Percentiles rank a stretch among this genome's conserved stretches.
These are phyloP conservation scores for Drosophila incognita DNA, from an alignment of 2,888 invertebrate genomes.

Conservation along the genomic window DNA sequence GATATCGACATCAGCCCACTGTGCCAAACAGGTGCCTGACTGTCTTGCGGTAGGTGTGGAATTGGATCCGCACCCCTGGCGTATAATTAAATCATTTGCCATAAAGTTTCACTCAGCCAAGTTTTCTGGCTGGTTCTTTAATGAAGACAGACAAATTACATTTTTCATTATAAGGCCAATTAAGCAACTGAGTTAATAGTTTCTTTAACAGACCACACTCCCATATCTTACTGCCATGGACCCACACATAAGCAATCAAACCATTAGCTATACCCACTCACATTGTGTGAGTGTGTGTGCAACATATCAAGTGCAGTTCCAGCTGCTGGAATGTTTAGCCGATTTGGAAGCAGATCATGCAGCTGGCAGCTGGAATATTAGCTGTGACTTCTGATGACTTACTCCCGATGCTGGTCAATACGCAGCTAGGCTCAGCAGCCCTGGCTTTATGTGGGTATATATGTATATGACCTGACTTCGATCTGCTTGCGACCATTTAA, in stretches of 20 bases:
- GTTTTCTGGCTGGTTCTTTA: conserved; percentile 2
- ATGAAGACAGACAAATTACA: neutral
- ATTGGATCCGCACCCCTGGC: conserved; percentile 38
- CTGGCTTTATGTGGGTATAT: neutral
- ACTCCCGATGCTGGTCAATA: no score
- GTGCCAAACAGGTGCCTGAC: neutral
- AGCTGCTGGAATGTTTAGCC: neutral
- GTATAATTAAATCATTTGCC: conserved; percentile 66
- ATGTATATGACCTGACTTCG: neutral
- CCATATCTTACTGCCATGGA: neutral
- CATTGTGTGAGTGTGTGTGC: neutral
- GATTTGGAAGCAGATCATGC: neutral
- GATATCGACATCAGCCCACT: neutral
- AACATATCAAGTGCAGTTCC: neutral
- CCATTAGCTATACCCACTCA: neutral
- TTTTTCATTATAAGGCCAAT: neutral
- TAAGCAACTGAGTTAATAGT: neutral
- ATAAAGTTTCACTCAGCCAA: conserved; percentile 38
- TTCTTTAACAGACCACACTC: neutral
- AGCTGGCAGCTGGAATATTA: neutral
- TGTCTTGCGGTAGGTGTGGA: conserved; percentile 27
- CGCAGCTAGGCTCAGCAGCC: neutral
- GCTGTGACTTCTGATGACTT: no score
- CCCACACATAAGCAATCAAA: neutral
- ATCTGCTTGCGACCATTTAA: neutral